Evolutionary conservation across 2,888 invertebrate genomes (phyloP).

Genomic region (Trichopria drosophilae): DNA sequence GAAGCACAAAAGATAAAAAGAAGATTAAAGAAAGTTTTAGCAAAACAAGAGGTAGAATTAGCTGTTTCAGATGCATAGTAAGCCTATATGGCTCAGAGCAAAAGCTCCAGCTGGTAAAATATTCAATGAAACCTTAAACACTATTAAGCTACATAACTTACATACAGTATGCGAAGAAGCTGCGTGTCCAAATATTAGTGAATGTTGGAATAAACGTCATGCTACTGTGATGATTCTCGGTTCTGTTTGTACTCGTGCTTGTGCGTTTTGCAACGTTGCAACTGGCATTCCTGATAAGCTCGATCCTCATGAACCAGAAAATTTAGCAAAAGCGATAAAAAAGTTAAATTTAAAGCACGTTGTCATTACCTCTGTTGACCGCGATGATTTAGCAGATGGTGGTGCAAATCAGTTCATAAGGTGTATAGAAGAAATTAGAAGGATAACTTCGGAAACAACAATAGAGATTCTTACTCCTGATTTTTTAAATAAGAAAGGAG

Average conservation of each 20-base stretch:
- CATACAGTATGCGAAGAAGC: constrained; percentile 25
- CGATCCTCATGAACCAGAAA: constrained; percentile 24
- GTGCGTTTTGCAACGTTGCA: constrained; percentile 24
- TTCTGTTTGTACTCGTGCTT: constrained; percentile 25
- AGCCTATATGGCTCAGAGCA: constrained; percentile 16
- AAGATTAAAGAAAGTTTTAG: constrained; percentile 17
- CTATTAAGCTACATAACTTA: constrained; percentile 10
- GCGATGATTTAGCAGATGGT: constrained; percentile 23
- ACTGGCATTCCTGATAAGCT: constrained; percentile 20
- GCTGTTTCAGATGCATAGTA: constrained; percentile 16
- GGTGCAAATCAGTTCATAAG: constrained; percentile 17
- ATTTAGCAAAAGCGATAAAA: constrained; percentile 18
- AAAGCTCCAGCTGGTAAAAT: constrained; percentile 15
- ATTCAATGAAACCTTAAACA: constrained; percentile 19
- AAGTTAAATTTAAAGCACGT: constrained; percentile 20
- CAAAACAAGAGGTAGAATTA: constrained; percentile 18
- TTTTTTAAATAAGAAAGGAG: constrained; percentile 14
- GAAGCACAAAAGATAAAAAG: constrained; percentile 17
- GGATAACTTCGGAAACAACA: constrained; percentile 14
- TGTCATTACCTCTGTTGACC: constrained; percentile 28
- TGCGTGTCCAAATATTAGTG: constrained; percentile 26
- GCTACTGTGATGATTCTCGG: constrained; percentile 28
- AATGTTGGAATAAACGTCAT: constrained; percentile 22
- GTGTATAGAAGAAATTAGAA: constrained; percentile 17
- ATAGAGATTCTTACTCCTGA: constrained; percentile 16